A percentile compares a stretch with the other conserved stretches of the same genome.
Evolutionary conservation across 2,113 vertebrate species (phyloP).

Genomic region (Motacilla alba): DNA sequence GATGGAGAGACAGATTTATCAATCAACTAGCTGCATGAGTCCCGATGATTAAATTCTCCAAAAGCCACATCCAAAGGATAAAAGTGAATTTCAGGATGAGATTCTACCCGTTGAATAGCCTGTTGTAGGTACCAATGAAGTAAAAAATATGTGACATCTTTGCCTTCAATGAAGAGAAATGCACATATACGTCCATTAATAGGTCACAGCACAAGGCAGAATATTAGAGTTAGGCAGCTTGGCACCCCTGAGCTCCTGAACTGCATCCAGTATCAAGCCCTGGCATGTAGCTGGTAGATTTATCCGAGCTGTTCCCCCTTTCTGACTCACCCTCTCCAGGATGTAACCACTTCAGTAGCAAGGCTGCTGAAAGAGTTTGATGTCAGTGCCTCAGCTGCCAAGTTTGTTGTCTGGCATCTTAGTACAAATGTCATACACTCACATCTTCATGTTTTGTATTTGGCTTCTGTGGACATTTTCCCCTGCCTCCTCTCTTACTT

Average conservation of each 20-base stretch:
- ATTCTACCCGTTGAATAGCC: not conserved
- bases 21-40: constrained; percentile 22
- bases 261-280: not conserved
- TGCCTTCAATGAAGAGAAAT: not conserved
- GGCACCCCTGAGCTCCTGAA: not conserved
- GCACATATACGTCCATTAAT: not conserved
- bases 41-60: not conserved
- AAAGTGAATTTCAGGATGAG: not conserved
- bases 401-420: not conserved
- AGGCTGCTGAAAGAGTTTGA: not conserved
- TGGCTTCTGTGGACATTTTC: not conserved
- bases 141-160: not conserved
- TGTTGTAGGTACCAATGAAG: not conserved
- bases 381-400: not conserved
- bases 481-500: not conserved
- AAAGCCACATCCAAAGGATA: not conserved
- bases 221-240: not conserved
- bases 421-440: not conserved
- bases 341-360: not conserved
- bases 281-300: not conserved
- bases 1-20: constrained; percentile 47
- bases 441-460: not conserved
- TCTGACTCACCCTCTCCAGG: not conserved
- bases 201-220: not conserved
- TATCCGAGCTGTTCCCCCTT: not conserved